Evolutionary conservation across 1,140 invertebrate genomes (phyloP), one percentile per base, ranked within the genome.

Genomic region (Danaus melanippus): DNA sequence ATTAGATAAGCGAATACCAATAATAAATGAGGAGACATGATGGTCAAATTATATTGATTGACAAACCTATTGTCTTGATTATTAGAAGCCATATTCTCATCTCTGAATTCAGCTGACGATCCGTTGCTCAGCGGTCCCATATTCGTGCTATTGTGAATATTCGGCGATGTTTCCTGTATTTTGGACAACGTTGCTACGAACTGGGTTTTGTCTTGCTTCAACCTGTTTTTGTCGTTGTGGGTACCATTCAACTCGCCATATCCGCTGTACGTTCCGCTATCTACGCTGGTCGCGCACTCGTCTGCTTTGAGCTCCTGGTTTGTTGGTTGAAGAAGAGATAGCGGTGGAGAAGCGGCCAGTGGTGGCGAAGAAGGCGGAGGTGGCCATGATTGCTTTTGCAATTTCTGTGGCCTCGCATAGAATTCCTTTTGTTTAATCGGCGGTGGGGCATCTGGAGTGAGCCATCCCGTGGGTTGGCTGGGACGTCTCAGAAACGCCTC

Each of bases 401-500:
- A 74, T 68, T 93, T 94, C 66, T 94, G 92, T 1, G 93, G 93
- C 64, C 92, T 88, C 7, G 92, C 90, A 67, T 94, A 94, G 69
- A 94, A 94, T 69, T 94, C 93, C 48, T 90, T 89, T 56, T 90
- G 90, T 53, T 91, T 90, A 17, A 89, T 88, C 15, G 83, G 71
- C 53, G 84, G 81, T 56, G 77, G 69, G 51, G 72, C 76, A 58
- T 83, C 73, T 21, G 86, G 85, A 8, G 84, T 83, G 49, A 88
- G 85, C 89, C 88, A 91, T 12, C 90, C 89, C 43, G 91, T 90
- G 46, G 91, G 90, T 64, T 92, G 89, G 65, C 89, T 91, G 1
- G 93, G 93, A 53, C 93, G 88, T 64, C 91, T 90, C 39, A 96
- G 85, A 75, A 96, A 96, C 64, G 95, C 94, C 78, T 96, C 94